phyloP scores from a whole-genome alignment of 2,113 vertebrate species.

The Scomber scombrus region DNA sequence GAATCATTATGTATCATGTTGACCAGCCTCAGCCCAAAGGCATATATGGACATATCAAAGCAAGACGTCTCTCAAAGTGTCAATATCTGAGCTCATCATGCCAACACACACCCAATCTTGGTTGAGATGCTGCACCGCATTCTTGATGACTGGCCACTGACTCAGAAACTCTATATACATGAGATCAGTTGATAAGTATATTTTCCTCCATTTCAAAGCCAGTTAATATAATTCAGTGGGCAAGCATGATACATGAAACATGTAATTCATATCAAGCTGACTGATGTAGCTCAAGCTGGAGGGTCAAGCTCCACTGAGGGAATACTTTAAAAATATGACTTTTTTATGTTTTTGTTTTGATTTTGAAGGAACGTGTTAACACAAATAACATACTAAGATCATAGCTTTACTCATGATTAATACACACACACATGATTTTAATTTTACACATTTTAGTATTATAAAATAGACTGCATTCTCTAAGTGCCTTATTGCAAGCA shows the following conservation, averaged over 20 bases:
- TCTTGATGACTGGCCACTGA: slow-evolving; percentile 57
- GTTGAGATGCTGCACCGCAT: slow-evolving; percentile 52
- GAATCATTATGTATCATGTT: slow-evolving; percentile 68
- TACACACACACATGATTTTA: neutral
- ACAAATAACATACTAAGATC: neutral
- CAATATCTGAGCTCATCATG: slow-evolving; percentile 72
- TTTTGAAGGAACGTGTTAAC: neutral
- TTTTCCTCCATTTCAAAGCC: slow-evolving; percentile 74
- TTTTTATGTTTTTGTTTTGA: slow-evolving; percentile 31
- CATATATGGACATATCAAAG: slow-evolving; percentile 79
- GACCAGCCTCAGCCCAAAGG: slow-evolving; percentile 73
- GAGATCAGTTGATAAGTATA: slow-evolving; percentile 64
- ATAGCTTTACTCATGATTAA: neutral
- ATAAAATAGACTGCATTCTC: neutral
- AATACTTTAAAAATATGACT: slow-evolving; percentile 46
- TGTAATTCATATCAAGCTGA: slow-evolving; percentile 58
- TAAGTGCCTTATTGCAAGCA: neutral
- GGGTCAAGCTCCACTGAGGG: slow-evolving; percentile 42
- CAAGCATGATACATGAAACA: slow-evolving; percentile 66
- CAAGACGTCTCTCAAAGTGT: slow-evolving; percentile 72
- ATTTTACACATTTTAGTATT: neutral
- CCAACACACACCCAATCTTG: slow-evolving; percentile 32
- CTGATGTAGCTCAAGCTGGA: slow-evolving; percentile 41
- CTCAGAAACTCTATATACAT: slow-evolving; percentile 56
- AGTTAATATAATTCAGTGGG: slow-evolving; percentile 67